Conservation (phyloP, 1,140 invertebrate species). For the Cotesia vestalis region DNA sequence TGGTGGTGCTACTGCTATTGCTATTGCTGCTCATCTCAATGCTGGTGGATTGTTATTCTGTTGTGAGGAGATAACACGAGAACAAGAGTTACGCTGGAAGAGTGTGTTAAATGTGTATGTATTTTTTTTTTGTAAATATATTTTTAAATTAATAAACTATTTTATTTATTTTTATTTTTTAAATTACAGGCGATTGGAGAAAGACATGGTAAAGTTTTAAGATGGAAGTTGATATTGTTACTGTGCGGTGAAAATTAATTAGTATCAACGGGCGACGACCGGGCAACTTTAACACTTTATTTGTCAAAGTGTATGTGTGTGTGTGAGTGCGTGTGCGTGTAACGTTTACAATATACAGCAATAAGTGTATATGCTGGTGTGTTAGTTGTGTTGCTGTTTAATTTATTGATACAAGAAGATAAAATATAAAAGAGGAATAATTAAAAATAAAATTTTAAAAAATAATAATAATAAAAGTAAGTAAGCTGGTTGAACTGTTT, state of each 20-base stretch:
- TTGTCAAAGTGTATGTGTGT: neutral
- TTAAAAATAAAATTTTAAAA: neutral
- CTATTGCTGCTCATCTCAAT: no score
- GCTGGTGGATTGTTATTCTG: no score
- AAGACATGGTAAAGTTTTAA: conserved; percentile 17
- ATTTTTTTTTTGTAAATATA: neutral
- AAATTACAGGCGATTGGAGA: neutral
- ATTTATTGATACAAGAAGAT: neutral
- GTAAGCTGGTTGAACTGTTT: neutral
- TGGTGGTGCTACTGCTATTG: no score
- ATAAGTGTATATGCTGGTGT: conserved; percentile 2
- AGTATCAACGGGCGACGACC: conserved; percentile 26
- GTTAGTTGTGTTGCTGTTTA: conserved; percentile 4
- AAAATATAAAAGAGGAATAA: neutral
- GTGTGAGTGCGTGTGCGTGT: neutral
- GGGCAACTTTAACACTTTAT: neutral
- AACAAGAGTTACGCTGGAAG: no score
- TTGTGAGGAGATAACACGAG: no score
- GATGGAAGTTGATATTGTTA: conserved; percentile 22
- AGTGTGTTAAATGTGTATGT: no score
- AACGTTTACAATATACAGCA: neutral
- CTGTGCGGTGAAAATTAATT: conserved; percentile 33
- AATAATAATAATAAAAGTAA: no score
- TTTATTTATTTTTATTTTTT: neutral
- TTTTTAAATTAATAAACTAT: no score